A percentile compares a stretch with the other conserved stretches of the same genome.
Evolutionary conservation across 2,888 invertebrate species (phyloP).

Genomic region (Apotomis turbidana): DNA sequence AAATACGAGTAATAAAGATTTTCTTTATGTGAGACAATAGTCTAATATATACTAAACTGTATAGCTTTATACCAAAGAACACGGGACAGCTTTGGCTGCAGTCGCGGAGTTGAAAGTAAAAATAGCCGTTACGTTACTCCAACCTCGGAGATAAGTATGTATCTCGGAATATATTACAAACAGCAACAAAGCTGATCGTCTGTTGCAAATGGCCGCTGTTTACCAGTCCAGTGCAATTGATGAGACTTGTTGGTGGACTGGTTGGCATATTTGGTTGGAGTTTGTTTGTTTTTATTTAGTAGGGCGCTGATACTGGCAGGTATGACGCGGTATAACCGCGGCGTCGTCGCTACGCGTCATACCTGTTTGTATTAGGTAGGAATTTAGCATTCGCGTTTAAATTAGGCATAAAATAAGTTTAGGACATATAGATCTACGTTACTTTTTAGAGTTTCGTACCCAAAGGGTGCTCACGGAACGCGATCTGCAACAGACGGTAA

Average conservation of each 20-base stretch:
- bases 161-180: conserved; percentile 38
- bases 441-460: too few relatives aligned
- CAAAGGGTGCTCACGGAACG: too few relatives aligned
- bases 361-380: too few relatives aligned
- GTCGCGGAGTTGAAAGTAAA: conserved; percentile 39
- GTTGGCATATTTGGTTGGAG: conserved; percentile 10
- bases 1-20: background rate
- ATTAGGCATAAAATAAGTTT: too few relatives aligned
- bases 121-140: conserved; percentile 41
- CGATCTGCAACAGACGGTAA: too few relatives aligned
- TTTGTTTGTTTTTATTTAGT: conserved; percentile 8
- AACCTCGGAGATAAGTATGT: conserved; percentile 37
- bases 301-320: conserved; percentile 24
- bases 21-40: background rate
- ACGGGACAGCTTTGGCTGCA: conserved; percentile 41
- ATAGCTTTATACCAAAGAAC: conserved; percentile 24
- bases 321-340: too few relatives aligned
- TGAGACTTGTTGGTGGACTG: conserved; percentile 25
- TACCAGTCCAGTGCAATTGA: conserved; percentile 29
- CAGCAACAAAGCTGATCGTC: conserved; percentile 18
- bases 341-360: too few relatives aligned
- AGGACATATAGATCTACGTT: too few relatives aligned
- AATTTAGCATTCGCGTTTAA: too few relatives aligned
- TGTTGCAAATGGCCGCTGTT: background rate
- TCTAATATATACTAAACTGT: conserved; percentile 9